Evolutionary conservation across 2,888 invertebrate genomes (phyloP), one percentile per base, ranked within the genome.

Genomic region (Xestia ashworthii): DNA sequence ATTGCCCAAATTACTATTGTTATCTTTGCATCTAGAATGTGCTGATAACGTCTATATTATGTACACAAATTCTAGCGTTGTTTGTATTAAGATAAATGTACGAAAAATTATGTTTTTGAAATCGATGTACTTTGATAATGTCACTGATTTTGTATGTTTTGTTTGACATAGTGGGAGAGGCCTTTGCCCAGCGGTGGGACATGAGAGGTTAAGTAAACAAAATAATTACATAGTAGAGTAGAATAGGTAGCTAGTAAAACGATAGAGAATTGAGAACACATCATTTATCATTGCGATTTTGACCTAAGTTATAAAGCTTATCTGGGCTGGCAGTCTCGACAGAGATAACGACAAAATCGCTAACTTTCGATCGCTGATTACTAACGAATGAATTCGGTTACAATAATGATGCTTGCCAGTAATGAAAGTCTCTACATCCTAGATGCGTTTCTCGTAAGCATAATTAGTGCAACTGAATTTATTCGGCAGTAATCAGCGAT

Each of bases 1-100:
- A 88, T 77, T 87, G 86, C 80, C 88, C 76, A 91, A 92, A 91
- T 90, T 90, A 87, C 81, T 83, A 75, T 82, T 88, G 85, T 88
- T 91, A 91, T 89, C 91, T 83, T 41, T 74, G 82, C 53, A 82
- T 88, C 88, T 89, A 84, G 85, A 89, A 88, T 83, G 69, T 78
- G 74, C 48, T 78, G 90, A 92, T 91, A 92, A 84, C 82, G 50
- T 22, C 65, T 65, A 83, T 85, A 83, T 85, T 83, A 78, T 82
- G 81, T 87, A 86, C 81, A 83, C 74, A 84, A 84, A 78, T 76
- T 76, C 73, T 48, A 69, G 60, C 69, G 71, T 74, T 89, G 86
- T 88, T 91, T 87, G 86, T 76, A 75, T 76, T 80, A n/a, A 77
- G 90, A 91, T 90, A 87, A 85, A 81, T 71, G 16, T 72, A 73